Evolutionary conservation across 2,113 vertebrate species (phyloP), one percentile per base, ranked within the genome.

Genomic region (Lophotis ruficrista): DNA sequence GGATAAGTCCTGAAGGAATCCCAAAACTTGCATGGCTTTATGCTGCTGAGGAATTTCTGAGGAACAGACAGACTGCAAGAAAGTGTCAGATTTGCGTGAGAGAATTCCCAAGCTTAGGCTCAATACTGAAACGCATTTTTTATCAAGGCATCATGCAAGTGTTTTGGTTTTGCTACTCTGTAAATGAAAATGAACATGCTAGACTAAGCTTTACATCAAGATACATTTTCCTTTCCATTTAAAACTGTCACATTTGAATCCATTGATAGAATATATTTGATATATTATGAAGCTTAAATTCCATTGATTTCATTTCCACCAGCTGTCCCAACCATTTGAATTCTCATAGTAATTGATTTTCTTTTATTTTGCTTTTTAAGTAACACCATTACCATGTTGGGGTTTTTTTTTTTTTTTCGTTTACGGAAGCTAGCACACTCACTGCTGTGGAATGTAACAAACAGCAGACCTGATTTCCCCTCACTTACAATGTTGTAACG

Each of bases 231-330:
- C 22, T 95, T 93, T 82, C 41, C 53, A 57, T 88, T 93, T 93
- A 83, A 79, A 79, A 93, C 51, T 94, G 78, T 87, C 92, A 87
- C 79, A 69, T 95, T 96, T 97, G 79, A 86, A 90, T 93, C 91
- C 82, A 94, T 90, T 88, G 78, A 93, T 75, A 77, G 56, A 69
- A 57, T 81, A 33, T 61, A 41, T 89, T 93, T 92, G 70, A 71
- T 73, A 33, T 45, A 35, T 90, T 45, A 50, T 27, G 62, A 78
- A 94, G 71, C 51, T 19, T 65, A 31, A 83, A 84, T 94, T 48
- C 84, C 68, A 92, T 90, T 91, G 33, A 71, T 95, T 76, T 61
- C 3, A 89, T 47, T 65, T 96, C 50, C 45, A 62, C 77, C 73
- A 76, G 12, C 43, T 85, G 62, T 95, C 90, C 79, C n/a, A 81